Percentiles rank a stretch among this genome's conserved stretches.
Evolutionary conservation across 1,140 invertebrate genomes (phyloP).

Genomic region (Ptiloglossa arizonensis): DNA sequence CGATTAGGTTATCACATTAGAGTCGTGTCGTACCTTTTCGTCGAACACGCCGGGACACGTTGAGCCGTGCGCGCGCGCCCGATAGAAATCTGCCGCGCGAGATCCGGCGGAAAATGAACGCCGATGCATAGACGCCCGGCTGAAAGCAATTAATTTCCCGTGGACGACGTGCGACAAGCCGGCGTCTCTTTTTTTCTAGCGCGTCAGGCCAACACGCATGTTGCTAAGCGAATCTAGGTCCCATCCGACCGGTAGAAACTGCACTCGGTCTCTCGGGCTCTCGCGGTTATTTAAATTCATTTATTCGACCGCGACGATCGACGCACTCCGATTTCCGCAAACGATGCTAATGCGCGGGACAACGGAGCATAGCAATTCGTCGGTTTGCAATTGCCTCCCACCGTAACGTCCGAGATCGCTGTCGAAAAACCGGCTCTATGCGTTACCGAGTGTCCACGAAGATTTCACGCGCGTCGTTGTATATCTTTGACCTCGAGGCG

Average conservation of each 20-base stretch:
- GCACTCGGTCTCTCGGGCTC: conserved; percentile 43
- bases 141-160: conserved; percentile 26
- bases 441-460: neutral
- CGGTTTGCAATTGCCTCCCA: conserved; percentile 64
- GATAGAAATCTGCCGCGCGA: neutral
- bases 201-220: conserved; percentile 13
- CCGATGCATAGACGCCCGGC: neutral
- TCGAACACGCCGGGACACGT: neutral
- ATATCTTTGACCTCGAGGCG: neutral
- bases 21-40: neutral
- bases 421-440: neutral
- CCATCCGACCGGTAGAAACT: conserved; percentile 41
- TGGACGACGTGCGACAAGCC: conserved; percentile 8
- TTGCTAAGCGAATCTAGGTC: conserved; percentile 60
- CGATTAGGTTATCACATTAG: conserved; percentile 12
- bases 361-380: conserved; percentile 38
- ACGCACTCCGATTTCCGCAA: conserved; percentile 63
- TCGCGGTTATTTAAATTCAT: conserved; percentile 59
- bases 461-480: neutral
- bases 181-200: neutral
- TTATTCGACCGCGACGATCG: conserved; percentile 61
- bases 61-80: neutral
- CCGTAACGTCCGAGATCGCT: conserved; percentile 9
- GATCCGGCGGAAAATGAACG: conserved; percentile 20
- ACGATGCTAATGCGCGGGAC: conserved; percentile 56